Evolutionary conservation across 2,888 invertebrate species (phyloP), one percentile per base, ranked within the genome.

Genomic region (Sipha maydis): DNA sequence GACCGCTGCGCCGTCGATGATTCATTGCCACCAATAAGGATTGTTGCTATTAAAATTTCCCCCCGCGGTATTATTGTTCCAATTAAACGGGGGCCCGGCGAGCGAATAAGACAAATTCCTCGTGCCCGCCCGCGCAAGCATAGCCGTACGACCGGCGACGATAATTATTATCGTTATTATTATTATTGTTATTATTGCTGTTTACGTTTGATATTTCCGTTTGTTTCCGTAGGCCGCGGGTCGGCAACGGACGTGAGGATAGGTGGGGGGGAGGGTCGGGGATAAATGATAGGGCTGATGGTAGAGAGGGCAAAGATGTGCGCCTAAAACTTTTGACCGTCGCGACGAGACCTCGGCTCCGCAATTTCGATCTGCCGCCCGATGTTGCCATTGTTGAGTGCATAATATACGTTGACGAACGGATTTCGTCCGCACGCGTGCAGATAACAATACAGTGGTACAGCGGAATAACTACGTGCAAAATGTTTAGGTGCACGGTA

Each of bases 121-220:
- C 78, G 54, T 34, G 28, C 4, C 69, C 69, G 21, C 28, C 21
- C 48, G 69, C 54, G 21, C 78, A 79, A 77, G 77, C 67, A 77
- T 67, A 17, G 54, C 48, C 14, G 11, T n/a, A 28, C 41, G 21
- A 31, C 54, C 83, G 14, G 28, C 28, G 25, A 9, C 78, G 89
- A 83, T 83, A 69, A 75, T 76, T 48, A 41, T 48, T 25, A 76
- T 76, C n/a, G 48, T 76, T 76, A 48, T 48, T 48, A 48, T 77
- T 77, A 5, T 83, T 83, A 54, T 84, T 41, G 28, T 76, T 41
- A 61, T 77, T 38, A 76, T 77, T 84, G 31, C 75, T 83, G 79
- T 79, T 86, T 75, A 61, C 88, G 88, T 88, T 88, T 88, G 82
- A 88, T 88, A 82, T 88, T 88, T 88, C 88, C 88, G 48, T 88